Evolutionary conservation across 2,888 invertebrate genomes (phyloP), one percentile per base, ranked within the genome.

Genomic region (Silvanus unidentatus): DNA sequence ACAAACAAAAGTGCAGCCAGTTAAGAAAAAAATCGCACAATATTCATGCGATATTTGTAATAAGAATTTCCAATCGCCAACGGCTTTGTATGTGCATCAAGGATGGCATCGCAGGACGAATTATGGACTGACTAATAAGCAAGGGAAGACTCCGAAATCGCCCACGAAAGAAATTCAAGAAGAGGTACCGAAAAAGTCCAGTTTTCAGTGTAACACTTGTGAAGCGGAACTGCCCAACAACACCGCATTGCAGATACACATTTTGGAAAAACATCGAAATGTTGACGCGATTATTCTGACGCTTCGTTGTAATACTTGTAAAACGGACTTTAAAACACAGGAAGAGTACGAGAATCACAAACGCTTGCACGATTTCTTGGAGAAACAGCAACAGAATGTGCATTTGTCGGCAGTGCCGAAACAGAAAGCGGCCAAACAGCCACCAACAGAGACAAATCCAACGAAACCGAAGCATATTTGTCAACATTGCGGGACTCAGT

Each of bases 11-110:
- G 46, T 52, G 2, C 58, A 53, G 40, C 10, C 39, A n/a, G 35
- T 11, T 2, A 51, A 53, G 42, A 29, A 40, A 2, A 55, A 52
- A 40, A 39, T 46, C 1, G 47, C 51, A 11, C 48, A 44, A 2
- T 77, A 77, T 57, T 73, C 76, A 58, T 84, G 84, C 54, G 77
- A 78, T 54, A 72, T 82, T 36, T 85, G 84, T 54, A 77, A 77
- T 1, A 84, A 82, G 58, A 73, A 73, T 0, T 77, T 83, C 45
- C 73, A 71, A 46, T 79, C 80, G 0, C 76, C 78, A 1, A 66
- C 75, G 3, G 83, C 83, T 11, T 62, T 84, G 37, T 78, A 79
- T 43, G 81, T 72, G 64, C 84, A 77, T 67, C 78, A 65, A 67
- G 81, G 75, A 59, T 83, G 64, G 81, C 83, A 69, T 70, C 81